Percentiles rank a stretch among this genome's conserved stretches.
phyloP scores from a whole-genome alignment of 2,888 invertebrate genomes.

The Protonemura montana region DNA sequence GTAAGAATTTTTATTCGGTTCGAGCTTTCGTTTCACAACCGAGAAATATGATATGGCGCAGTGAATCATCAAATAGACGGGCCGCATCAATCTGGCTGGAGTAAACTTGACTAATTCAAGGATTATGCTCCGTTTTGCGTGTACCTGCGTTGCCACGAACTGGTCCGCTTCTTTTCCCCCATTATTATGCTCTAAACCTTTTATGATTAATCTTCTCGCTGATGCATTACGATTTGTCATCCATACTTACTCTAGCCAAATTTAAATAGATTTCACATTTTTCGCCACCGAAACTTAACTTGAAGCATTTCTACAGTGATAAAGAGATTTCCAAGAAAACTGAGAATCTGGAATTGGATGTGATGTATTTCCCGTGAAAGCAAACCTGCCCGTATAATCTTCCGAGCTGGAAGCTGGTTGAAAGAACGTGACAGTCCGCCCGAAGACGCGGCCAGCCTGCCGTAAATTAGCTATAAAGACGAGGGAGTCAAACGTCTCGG shows the following conservation, averaged over 20 bases:
- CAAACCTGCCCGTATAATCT: not conserved
- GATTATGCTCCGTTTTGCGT: not conserved
- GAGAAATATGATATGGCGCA: not conserved
- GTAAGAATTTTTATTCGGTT: not conserved
- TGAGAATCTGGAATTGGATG: not conserved
- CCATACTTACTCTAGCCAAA: not conserved
- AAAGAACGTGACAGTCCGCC: not conserved
- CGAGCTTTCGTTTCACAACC: not conserved
- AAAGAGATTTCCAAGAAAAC: not conserved
- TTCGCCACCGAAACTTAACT: not conserved
- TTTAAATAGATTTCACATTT: not conserved
- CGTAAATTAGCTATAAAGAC: not conserved
- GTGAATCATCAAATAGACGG: not conserved
- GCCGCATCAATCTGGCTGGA: not conserved
- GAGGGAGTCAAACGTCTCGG: not conserved
- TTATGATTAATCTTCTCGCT: not conserved
- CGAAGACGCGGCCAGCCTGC: not conserved
- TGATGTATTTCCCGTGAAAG: not conserved
- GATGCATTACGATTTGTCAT: not conserved
- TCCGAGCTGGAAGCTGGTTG: not conserved
- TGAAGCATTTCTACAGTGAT: not conserved
- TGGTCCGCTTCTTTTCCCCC: not conserved
- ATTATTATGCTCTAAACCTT: not conserved
- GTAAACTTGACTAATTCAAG: not conserved
- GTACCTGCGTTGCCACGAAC: not conserved